These are phyloP conservation scores for Crotalus horridus DNA, from an alignment of 2,113 vertebrate species.

Conservation along the genomic window DNA sequence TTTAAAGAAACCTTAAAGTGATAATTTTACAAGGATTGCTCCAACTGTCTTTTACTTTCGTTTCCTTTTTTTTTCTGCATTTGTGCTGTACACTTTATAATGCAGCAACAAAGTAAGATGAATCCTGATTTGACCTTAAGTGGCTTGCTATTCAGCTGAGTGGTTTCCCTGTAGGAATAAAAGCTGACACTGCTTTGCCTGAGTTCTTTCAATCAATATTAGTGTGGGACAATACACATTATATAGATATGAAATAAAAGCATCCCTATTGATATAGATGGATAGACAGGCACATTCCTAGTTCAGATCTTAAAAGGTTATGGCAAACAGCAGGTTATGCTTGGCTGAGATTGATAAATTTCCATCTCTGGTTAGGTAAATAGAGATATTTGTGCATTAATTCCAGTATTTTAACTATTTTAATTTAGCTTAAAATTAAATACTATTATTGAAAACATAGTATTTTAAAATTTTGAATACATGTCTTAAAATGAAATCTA, in stretches of 20 bases:
- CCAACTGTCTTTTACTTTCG: slow-evolving; percentile 8
- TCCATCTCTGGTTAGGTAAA: slow-evolving; percentile 7
- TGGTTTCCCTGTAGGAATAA: slow-evolving; percentile 75
- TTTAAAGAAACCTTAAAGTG: not conserved
- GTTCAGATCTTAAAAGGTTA: slow-evolving; percentile 52
- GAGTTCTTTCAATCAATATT: slow-evolving; percentile 74
- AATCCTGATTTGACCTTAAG: slow-evolving; percentile 75
- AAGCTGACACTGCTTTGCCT: slow-evolving; percentile 63
- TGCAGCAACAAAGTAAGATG: slow-evolving; percentile 27
- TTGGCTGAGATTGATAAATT: slow-evolving; percentile 20
- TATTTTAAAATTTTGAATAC: slow-evolving; percentile 59
- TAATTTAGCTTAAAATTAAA: slow-evolving; percentile 28
- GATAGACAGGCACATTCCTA: slow-evolving; percentile 44
- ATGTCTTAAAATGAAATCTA: slow-evolving; percentile 75
- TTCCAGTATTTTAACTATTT: slow-evolving; percentile 21
- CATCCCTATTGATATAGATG: slow-evolving; percentile 55
- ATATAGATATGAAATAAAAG: slow-evolving; percentile 64
- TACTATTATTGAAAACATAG: slow-evolving; percentile 35
- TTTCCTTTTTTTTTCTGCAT: not conserved
- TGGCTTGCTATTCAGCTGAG: slow-evolving; percentile 72
- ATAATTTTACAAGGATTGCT: not conserved
- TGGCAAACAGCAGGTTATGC: slow-evolving; percentile 28
- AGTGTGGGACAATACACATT: slow-evolving; percentile 74
- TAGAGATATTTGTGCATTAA: slow-evolving; percentile 20
- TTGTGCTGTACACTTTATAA: slow-evolving; percentile 38